Evolutionary conservation across 1,140 invertebrate genomes (phyloP), one percentile per base, ranked within the genome.

Genomic region (Drosophila asahinai): DNA sequence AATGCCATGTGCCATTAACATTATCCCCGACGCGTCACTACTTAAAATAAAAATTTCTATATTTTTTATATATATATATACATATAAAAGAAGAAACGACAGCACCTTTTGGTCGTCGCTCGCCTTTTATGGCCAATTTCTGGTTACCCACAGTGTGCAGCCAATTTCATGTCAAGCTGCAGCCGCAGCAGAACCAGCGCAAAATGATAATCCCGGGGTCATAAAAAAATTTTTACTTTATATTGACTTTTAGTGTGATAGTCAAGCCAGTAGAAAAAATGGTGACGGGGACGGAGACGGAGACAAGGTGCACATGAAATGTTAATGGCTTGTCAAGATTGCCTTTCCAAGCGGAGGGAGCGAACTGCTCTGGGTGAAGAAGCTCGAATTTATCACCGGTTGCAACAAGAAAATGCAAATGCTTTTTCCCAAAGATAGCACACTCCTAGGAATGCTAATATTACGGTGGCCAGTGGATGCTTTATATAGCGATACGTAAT

Each of bases 21-120:
- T 90, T 90, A 90, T 90, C 86, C 86, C 79, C 82, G 86, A 90
- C 86, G 86, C 86, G 86, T 90, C 86, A 91, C 86, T 90, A 90
- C 86, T 90, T 91, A 90, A 89, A 90, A 90, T 90, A 90, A 91
- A 91, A 91, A 86, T 86, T 91, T 90, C 82, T 91, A 91, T 87
- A 84, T 90, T 84, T 89, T 89, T 81, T 89, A 78, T 89, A 81
- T 66, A 72, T 71, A 55, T 84, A 65, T 60, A 55, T 40, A 68
- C 47, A 42, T 61, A 54, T 45, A 64, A 61, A 67, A 57, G 67
- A 12, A 68, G 40, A 40, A 54, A 17, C 40, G 76, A 79, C 47
- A 65, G 81, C 81, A 89, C 86, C 84, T 89, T 89, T 86, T 86
- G 80, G 82, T 58, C 81, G 83, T 81, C 81, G 86, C 64, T 90